Evolutionary conservation across 92 coral and sea anemone species (phyloP), one percentile per base, ranked within the genome.

Genomic region (Muricea muricata): DNA sequence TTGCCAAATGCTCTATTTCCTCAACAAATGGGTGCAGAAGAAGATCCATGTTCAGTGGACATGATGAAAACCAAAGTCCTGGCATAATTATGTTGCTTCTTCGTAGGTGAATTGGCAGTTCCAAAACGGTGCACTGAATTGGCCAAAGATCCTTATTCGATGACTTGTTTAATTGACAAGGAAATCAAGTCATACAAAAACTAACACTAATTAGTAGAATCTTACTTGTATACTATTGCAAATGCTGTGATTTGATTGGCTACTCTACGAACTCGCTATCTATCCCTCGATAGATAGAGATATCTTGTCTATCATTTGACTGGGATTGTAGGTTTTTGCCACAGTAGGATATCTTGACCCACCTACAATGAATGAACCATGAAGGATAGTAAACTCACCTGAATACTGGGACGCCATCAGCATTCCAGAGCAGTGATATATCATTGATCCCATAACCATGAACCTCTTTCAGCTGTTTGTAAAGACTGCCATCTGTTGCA

Each of bases 401-500:
- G 32, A 66, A 66, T 0, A 66, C 74, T 5, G 74, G 74, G 40
- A 70, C 47, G 7, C 77, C 77, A 70, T 70, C 74, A 66, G 41
- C 41, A 66, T 66, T 66, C 74, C 74, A 66, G 3, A 66, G 42
- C 41, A 66, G 77, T 7, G 77, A 70, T 2, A 70, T 70, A 17
- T 70, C 77, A 6, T 40, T 70, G 0, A 26, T 0, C 1, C 77
- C 77, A 70, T 70, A 70, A 35, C 77, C 77, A 70, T 70, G 77
- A 40, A 70, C 52, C 0, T 70, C 77, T 13, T 70, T 35, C 21
- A 70, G 52, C 0, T 70, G 21, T 26, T 70, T 70, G 77, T 70
- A 70, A 25, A 70, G 7, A 0, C 40, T 1, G 10, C 77, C 47
- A 70, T 70, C 77, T 2, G 24, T 70, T 14, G 77, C 77, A 70